Evolutionary conservation across 2,888 invertebrate species (phyloP).

Genomic region (Caenorhabditis sp.): DNA sequence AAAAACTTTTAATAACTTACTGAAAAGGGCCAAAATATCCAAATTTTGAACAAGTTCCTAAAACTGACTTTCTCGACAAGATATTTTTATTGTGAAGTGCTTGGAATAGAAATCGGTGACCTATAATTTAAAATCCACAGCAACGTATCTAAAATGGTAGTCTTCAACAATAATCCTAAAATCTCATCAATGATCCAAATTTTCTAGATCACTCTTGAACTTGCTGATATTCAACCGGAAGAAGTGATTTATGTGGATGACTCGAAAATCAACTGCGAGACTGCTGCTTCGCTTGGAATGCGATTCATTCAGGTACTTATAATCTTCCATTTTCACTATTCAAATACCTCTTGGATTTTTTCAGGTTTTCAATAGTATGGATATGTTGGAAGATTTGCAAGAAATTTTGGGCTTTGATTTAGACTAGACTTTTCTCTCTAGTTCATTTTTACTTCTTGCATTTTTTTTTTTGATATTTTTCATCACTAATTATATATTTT

Average conservation of each 20-base stretch:
- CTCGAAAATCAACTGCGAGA: slow-evolving; percentile 42
- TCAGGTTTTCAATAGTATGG: slow-evolving; percentile 41
- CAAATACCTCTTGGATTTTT: neutral
- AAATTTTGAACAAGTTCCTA: too few species aligned
- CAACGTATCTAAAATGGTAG: too few species aligned
- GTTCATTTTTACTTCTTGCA: slow-evolving; percentile 4
- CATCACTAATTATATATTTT: neutral
- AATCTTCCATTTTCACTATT: too few species aligned
- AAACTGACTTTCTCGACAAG: too few species aligned
- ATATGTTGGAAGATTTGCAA: slow-evolving; percentile 44
- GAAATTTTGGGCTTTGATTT: slow-evolving; percentile 44
- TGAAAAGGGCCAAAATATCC: too few species aligned
- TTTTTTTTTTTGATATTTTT: neutral
- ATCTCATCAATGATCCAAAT: too few species aligned
- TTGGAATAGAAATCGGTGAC: too few species aligned
- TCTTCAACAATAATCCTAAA: neutral
- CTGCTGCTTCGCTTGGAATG: slow-evolving; percentile 37
- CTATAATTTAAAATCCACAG: too few species aligned
- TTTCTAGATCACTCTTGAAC: slow-evolving; percentile 29
- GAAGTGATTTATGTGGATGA: slow-evolving; percentile 43
- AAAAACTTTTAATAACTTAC: too few species aligned
- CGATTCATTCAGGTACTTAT: slow-evolving; percentile 30
- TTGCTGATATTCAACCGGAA: slow-evolving; percentile 26
- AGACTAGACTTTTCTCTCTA: slow-evolving; percentile 9
- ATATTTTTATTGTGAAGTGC: too few species aligned